These are phyloP conservation scores for Odontocolon sp. DNA, from an alignment of 2,888 invertebrate genomes.

Conservation along the genomic window DNA sequence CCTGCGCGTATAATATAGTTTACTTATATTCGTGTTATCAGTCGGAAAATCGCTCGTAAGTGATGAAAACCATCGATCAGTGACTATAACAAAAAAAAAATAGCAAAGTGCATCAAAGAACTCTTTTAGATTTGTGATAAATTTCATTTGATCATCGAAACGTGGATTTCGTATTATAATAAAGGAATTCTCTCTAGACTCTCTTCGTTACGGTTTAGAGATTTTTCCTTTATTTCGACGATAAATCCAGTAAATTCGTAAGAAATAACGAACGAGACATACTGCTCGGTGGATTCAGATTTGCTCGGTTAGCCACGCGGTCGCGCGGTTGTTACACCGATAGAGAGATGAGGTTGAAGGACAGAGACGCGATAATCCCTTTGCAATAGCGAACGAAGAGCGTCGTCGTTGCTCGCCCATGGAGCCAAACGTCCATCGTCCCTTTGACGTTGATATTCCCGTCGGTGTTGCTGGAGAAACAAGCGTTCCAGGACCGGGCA, in stretches of 20 bases:
- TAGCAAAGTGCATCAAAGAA: neutral
- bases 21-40: too few relatives aligned
- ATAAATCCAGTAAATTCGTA: conserved; percentile 20
- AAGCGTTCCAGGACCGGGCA: conserved; percentile 45
- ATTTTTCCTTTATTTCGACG: conserved; percentile 24
- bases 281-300: conserved; percentile 37
- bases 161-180: neutral
- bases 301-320: conserved; percentile 54
- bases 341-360: conserved; percentile 25
- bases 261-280: conserved; percentile 23
- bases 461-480: conserved; percentile 41
- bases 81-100: too few relatives aligned
- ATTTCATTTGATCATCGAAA: conserved; percentile 7
- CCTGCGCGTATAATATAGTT: too few relatives aligned
- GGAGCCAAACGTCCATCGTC: conserved; percentile 53
- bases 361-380: conserved; percentile 72
- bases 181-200: conserved; percentile 5
- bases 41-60: too few relatives aligned
- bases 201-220: conserved; percentile 37
- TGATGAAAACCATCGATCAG: too few relatives aligned
- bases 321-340: conserved; percentile 23
- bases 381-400: conserved; percentile 61
- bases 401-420: conserved; percentile 61
- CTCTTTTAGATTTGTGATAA: neutral
- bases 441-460: conserved; percentile 62